Evolutionary conservation across 2,113 vertebrate genomes (phyloP).

Genomic region (Myrmophylax atrothorax): DNA sequence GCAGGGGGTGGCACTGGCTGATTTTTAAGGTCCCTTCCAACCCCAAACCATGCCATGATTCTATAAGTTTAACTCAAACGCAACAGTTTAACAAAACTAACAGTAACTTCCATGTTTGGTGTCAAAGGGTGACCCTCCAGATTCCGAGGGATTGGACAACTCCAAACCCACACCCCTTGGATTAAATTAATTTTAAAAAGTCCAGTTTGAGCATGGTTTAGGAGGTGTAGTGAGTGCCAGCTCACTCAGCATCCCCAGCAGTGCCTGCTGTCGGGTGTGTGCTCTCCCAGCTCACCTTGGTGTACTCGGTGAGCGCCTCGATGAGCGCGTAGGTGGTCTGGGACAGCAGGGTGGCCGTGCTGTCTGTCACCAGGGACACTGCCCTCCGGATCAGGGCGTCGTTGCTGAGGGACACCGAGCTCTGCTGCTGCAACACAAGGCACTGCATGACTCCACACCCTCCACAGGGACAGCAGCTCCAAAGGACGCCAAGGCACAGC

Average conservation of each 20-base stretch:
- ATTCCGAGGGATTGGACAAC: neutral
- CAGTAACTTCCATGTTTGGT: neutral
- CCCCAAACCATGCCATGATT: neutral
- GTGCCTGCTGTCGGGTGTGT: accelerated
- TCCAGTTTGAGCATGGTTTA: neutral
- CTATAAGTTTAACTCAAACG: neutral
- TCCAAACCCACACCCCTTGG: neutral
- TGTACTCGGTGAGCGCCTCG: conserved; percentile 81
- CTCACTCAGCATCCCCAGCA: neutral
- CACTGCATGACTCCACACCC: accelerated
- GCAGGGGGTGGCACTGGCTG: neutral
- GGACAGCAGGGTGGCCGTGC: conserved; percentile 79
- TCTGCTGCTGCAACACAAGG: conserved; percentile 73
- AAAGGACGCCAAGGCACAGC: neutral
- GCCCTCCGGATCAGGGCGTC: conserved; percentile 78
- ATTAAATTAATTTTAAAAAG: neutral
- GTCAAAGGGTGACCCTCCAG: neutral
- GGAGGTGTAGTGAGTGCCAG: neutral
- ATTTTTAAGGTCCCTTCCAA: neutral
- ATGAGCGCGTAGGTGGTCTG: conserved; percentile 79
- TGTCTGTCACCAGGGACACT: conserved; percentile 79
- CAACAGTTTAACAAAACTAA: neutral
- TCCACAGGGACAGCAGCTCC: accelerated
- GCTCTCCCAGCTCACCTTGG: conserved; percentile 62
- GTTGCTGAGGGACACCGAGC: conserved; percentile 69